Base-by-base conservation (phyloP, 2,113 vertebrate genomes). In the Peromyscus maniculatus region DNA sequence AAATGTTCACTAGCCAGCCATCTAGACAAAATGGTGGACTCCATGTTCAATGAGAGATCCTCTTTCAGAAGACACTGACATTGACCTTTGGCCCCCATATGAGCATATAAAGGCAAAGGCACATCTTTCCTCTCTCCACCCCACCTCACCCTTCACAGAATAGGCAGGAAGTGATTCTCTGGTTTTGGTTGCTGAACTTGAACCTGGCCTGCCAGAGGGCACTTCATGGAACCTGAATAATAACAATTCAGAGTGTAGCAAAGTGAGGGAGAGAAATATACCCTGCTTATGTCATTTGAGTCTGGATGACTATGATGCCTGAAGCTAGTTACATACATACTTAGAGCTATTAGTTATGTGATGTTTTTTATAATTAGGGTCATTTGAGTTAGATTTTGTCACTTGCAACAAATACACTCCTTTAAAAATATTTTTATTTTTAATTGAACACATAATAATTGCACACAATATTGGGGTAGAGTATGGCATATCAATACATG, bases 181-280 rank as follows among this genome's bases (percentile, higher is more conserved):
- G 10, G 12, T 67, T 92, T 94, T 78, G 49, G 36, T 84, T 92
- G 15, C 12, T 96, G 67, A 43, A 49, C 79, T 94, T 91, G 67
- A 95, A 77, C 22, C 7, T 13, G n/a, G 22, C 21, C 36, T 79
- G 52, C 15, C 67, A 12, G 36, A 87, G 46, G 26, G 21, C 4
- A 52, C 9, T 17, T 87, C 28, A 7, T 28, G 9, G 46, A 94
- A 12, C 15, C 36, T 31, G n/a, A 84, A 0, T 33, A 39, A 78
- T 26, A 36, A 21, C 39, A 91, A 79, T 22, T n/a, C 19, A 64
- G 77, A 78, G 28, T 82, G 69, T 33, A n/a, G 49, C 62, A 93
- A 83, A 74, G 36, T 31, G 16, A 87, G 17, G 28, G 62, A 78
- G 11, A 77, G 39, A 94, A 91, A 83, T 12, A 82, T 66, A 28